Percentiles rank a stretch among this genome's conserved stretches.
Evolutionary conservation across 1,140 invertebrate genomes (phyloP).

Genomic region (Drosophila micromelanica): DNA sequence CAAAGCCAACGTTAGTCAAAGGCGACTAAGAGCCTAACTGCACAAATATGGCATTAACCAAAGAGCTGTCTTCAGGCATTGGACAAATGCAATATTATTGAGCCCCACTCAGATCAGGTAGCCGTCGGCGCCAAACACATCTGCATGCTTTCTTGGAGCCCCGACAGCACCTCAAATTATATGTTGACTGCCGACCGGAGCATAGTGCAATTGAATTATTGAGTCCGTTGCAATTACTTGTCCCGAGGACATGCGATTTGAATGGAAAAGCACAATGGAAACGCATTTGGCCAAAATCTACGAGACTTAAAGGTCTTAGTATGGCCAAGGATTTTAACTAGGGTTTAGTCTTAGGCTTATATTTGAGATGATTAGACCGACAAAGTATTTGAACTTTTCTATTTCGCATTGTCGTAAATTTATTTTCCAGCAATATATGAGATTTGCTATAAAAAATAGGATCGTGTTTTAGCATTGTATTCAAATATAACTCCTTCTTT

Average conservation of each 20-base stretch:
- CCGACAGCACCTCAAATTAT: conserved; percentile 7
- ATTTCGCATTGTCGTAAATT: neutral
- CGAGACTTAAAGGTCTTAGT: too few relatives aligned
- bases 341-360: too few relatives aligned
- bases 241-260: neutral
- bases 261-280: neutral
- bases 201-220: conserved; percentile 18
- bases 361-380: too few relatives aligned
- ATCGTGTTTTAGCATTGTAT: too few relatives aligned
- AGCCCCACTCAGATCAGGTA: conserved; percentile 4
- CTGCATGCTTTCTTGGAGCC: conserved; percentile 5
- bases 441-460: too few relatives aligned
- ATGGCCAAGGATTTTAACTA: neutral
- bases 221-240: conserved; percentile 10
- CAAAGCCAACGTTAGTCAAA: conserved; percentile 22
- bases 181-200: conserved; percentile 1
- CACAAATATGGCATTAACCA: neutral
- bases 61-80: conserved; percentile 1
- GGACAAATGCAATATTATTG: conserved; percentile 27
- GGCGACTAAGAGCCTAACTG: conserved; percentile 4
- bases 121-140: neutral
- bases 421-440: too few relatives aligned
- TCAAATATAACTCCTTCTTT: too few relatives aligned
- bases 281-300: neutral
- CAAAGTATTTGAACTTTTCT: neutral